These are phyloP conservation scores for Drosophila watanabei DNA, from an alignment of 1,140 invertebrate genomes.

Conservation along the genomic window DNA sequence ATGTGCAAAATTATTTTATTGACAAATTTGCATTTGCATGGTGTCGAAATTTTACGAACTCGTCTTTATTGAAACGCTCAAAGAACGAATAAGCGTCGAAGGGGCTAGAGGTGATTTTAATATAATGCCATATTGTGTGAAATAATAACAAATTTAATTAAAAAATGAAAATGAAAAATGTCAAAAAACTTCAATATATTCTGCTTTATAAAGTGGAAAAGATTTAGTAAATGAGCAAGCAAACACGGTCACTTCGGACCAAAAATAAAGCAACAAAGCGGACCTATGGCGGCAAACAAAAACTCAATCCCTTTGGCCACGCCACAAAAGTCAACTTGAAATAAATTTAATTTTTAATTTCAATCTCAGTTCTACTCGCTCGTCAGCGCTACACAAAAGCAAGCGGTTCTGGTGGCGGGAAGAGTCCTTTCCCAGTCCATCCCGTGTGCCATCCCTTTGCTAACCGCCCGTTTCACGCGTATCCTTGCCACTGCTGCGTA, in stretches of 20 bases:
- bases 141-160: background rate
- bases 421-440: slow-evolving; percentile 14
- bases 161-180: background rate
- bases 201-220: background rate
- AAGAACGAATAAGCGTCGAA: slow-evolving; percentile 4
- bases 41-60: slow-evolving; percentile 35
- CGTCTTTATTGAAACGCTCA: slow-evolving; percentile 17
- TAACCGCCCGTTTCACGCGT: background rate
- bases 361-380: slow-evolving; percentile 57
- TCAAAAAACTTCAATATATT: background rate
- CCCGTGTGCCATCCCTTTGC: slow-evolving; percentile 5
- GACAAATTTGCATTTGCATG: slow-evolving; percentile 68
- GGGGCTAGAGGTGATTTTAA: background rate
- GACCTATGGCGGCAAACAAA: slow-evolving; percentile 35
- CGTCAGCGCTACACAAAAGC: slow-evolving; percentile 61
- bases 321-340: slow-evolving; percentile 75
- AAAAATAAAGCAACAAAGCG: slow-evolving; percentile 14
- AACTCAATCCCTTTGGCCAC: slow-evolving; percentile 42
- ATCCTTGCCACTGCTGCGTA: slow-evolving; percentile 63
- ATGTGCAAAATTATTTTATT: slow-evolving; percentile 64
- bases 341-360: slow-evolving; percentile 82
- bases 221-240: background rate
- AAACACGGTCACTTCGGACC: slow-evolving; percentile 12
- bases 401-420: slow-evolving; percentile 37
- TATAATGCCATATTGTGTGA: background rate